Percentiles rank a stretch among this genome's conserved stretches.
Conservation (phyloP, 2,797 vertebrate genomes). For the Typhlichthys eigenmanni region DNA sequence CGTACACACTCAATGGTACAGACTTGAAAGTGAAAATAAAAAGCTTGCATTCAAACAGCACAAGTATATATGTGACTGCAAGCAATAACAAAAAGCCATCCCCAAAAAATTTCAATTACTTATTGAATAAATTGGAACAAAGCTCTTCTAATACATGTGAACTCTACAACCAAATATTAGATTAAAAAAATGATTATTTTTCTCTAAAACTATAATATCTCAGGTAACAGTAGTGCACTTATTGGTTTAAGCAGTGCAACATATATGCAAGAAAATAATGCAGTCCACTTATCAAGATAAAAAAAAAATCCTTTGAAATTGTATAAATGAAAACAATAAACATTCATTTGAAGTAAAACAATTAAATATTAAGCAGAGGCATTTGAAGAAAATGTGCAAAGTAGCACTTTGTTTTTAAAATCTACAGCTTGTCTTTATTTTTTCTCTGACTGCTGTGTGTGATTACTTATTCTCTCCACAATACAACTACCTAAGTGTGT, state of each 20-base stretch:
- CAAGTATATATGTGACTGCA: constrained; percentile 74
- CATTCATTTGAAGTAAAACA: constrained; percentile 75
- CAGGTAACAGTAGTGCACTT: constrained; percentile 89
- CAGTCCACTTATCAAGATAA: constrained; percentile 84
- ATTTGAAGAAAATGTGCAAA: constrained; percentile 84
- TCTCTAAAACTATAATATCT: constrained; percentile 82
- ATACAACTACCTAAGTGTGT: constrained; percentile 66
- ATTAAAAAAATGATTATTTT: constrained; percentile 67
- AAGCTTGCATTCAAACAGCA: constrained; percentile 76
- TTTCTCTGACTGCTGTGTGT: constrained; percentile 62
- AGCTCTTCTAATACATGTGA: constrained; percentile 76
- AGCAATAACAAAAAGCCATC: constrained; percentile 73
- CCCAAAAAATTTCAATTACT: constrained; percentile 72
- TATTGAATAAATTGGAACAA: constrained; percentile 73
- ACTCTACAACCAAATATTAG: constrained; percentile 78
- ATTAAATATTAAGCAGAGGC: constrained; percentile 82
- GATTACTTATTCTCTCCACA: constrained; percentile 64
- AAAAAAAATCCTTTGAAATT: constrained; percentile 75
- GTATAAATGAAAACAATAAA: constrained; percentile 75
- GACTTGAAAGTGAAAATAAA: constrained; percentile 68
- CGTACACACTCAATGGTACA: constrained; percentile 72
- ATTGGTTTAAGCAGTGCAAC: constrained; percentile 88
- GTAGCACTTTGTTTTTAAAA: constrained; percentile 70
- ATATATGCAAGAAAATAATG: constrained; percentile 86
- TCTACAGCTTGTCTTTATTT: constrained; percentile 51